Conservation (phyloP, 2,888 invertebrate genomes). For the Drosophila peninsularis region DNA sequence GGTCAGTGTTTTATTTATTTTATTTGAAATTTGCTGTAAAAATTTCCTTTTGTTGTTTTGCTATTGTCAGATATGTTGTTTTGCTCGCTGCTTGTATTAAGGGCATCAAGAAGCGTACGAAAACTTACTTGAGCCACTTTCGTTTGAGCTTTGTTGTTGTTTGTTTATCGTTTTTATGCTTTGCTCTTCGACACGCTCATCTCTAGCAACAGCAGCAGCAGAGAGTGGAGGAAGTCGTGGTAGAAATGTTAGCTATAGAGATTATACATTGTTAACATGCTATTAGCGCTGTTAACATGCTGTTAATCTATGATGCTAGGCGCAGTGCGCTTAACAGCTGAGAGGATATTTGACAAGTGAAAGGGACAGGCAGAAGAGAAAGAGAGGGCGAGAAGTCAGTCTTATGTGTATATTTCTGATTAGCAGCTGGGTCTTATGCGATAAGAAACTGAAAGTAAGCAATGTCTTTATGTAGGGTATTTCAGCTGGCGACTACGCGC, state of each 20-base stretch:
- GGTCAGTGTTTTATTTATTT: constrained; percentile 26
- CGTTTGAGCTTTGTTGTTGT: constrained; percentile 25
- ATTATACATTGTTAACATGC: constrained; percentile 18
- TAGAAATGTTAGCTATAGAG: constrained; percentile 1
- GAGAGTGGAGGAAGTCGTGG: background rate
- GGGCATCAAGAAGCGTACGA: constrained; percentile 34
- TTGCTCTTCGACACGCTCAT: constrained; percentile 11
- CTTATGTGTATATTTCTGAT: background rate
- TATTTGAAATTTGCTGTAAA: background rate
- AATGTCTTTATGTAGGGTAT: constrained; percentile 10
- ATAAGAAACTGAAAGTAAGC: background rate
- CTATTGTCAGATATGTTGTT: constrained; percentile 20
- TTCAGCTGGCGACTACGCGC: background rate
- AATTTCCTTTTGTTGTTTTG: constrained; percentile 13
- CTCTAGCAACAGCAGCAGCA: background rate
- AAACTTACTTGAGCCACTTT: constrained; percentile 42
- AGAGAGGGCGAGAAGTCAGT: background rate
- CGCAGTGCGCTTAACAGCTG: background rate
- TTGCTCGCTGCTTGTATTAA: constrained; percentile 38
- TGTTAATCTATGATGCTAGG: constrained; percentile 1
- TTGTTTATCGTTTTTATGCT: constrained; percentile 8
- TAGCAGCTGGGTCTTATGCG: background rate
- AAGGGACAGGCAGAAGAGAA: background rate
- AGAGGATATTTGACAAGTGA: background rate
- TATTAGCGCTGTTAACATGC: constrained; percentile 16